Evolutionary conservation across 2,113 vertebrate genomes (phyloP).

Genomic region (Puma concolor): DNA sequence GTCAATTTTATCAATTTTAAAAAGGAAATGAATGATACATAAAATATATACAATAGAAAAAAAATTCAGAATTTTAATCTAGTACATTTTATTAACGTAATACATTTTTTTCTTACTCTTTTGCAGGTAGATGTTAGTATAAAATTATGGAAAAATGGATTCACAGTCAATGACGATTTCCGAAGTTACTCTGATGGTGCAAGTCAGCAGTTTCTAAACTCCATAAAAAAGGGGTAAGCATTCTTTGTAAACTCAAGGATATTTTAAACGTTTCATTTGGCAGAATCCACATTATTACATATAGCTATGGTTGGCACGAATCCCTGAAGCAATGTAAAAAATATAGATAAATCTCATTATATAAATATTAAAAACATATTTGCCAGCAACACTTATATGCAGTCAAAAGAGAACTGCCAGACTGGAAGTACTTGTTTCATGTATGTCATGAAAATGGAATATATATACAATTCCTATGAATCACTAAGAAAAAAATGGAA

Average conservation of each 20-base stretch:
- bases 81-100: background rate
- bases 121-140: slow-evolving; percentile 94
- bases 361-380: background rate
- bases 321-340: background rate
- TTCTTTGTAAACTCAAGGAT: background rate
- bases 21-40: background rate
- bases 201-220: slow-evolving; percentile 95
- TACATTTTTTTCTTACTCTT: slow-evolving; percentile 49
- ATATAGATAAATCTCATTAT: slow-evolving; percentile 2
- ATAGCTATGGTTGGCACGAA: background rate
- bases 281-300: background rate
- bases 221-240: slow-evolving; percentile 93
- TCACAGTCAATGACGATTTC: slow-evolving; percentile 94
- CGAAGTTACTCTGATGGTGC: slow-evolving; percentile 90
- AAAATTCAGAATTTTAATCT: slow-evolving; percentile 46
- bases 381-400: background rate
- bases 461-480: background rate
- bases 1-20: background rate
- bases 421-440: background rate
- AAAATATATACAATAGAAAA: slow-evolving; percentile 56
- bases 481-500: background rate
- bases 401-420: background rate
- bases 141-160: slow-evolving; percentile 97
- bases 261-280: background rate
- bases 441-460: background rate